Base-by-base conservation (phyloP, 2,888 invertebrate genomes). In the Vanessa cardui region DNA sequence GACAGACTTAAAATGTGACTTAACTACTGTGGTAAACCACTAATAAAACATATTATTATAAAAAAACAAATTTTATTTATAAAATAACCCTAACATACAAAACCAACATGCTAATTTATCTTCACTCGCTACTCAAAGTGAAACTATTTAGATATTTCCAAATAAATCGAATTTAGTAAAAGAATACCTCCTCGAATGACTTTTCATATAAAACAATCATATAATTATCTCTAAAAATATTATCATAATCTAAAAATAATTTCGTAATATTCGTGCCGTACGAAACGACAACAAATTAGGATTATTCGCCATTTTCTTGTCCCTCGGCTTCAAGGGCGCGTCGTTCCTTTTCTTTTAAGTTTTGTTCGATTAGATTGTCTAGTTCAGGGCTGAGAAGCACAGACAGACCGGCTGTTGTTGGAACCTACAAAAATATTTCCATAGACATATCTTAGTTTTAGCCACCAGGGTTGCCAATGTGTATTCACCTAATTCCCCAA, bases 341-440 rank as follows among this genome's bases (percentile, higher is more conserved):
- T 6, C 78, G 70, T 61, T 88, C 89, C 39, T 81, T 81, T 72
- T 89, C 91, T 47, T 81, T 80, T n/a, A 88, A 44, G 52, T 86
- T 87, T 20, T 83, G 70, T 16, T 91, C 89, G 49, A 92, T 91
- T n/a, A 91, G 79, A 9, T 78, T 83, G 69, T 92, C 92, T 5
- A 92, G 75, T 65, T 92, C 91, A 0, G 90, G 89, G 64, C 92
- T 92, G 20, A 92, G 74, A 0, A 92, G 80, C 0, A 91, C 88
- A 1, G 90, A 79, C 0, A 91, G 73, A 2, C 90, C 91, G 0
- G 86, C 87, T 15, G 82, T 77, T 8, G 80, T 76, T 3, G 90
- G 84, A 15, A 92, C 88, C 92, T 90, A 59, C 21, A 6, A 31
- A 31, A 9, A 49, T 9, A 2, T n/a, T 16, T 18, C 8, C 7